These are phyloP conservation scores for Chrysodeixis includens DNA, from an alignment of 2,888 invertebrate genomes.

Conservation along the genomic window DNA sequence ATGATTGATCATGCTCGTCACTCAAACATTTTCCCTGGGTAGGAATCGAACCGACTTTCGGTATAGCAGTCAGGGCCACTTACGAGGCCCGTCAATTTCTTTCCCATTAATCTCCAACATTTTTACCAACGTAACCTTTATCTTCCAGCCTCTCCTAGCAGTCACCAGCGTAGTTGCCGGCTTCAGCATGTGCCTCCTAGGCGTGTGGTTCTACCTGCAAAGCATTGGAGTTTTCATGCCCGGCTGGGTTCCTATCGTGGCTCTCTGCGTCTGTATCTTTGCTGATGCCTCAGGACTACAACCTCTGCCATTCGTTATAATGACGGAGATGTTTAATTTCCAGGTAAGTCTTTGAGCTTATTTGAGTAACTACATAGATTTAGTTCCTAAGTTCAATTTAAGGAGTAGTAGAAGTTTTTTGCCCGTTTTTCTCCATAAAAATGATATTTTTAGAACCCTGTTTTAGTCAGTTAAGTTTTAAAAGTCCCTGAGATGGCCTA, in stretches of 20 bases:
- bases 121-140: too few relatives aligned
- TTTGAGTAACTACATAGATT: background rate
- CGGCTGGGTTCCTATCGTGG: slow-evolving; percentile 83
- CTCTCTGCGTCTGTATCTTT: slow-evolving; percentile 79
- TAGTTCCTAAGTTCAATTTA: too few relatives aligned
- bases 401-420: too few relatives aligned
- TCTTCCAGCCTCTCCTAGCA: slow-evolving; percentile 78
- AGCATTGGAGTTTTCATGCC: slow-evolving; percentile 70
- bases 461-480: too few relatives aligned
- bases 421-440: background rate
- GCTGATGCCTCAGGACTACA: slow-evolving; percentile 83
- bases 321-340: slow-evolving; percentile 87
- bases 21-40: too few relatives aligned
- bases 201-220: slow-evolving; percentile 83
- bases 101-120: too few relatives aligned
- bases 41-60: too few relatives aligned
- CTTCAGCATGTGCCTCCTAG: slow-evolving; percentile 82
- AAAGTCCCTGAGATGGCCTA: too few relatives aligned
- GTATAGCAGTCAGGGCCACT: too few relatives aligned
- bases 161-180: slow-evolving; percentile 82
- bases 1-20: too few relatives aligned
- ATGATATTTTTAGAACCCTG: too few relatives aligned
- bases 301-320: slow-evolving; percentile 83
- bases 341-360: slow-evolving; percentile 68
- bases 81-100: too few relatives aligned